A percentile compares a stretch with the other conserved stretches of the same genome.
These are phyloP conservation scores for Hypotaenidia okinawae DNA, from an alignment of 2,797 vertebrate species.

Conservation along the genomic window DNA sequence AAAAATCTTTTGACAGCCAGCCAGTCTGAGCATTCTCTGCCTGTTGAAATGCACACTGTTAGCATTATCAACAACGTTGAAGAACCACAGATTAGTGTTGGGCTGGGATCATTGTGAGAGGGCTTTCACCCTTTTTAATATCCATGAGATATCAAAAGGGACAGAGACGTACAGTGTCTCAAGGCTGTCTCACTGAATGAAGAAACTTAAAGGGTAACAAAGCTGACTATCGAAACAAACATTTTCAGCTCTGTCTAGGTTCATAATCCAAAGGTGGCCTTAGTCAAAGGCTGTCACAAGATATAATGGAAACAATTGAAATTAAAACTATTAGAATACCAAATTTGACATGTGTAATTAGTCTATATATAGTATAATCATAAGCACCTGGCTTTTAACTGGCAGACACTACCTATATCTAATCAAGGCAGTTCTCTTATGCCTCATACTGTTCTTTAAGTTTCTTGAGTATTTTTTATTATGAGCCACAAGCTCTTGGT, in stretches of 20 bases:
- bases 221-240: neutral
- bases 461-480: neutral
- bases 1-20: neutral
- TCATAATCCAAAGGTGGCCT: neutral
- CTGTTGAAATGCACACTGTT: neutral
- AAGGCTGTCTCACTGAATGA: neutral
- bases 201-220: neutral
- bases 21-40: neutral
- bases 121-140: neutral
- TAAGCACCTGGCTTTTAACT: neutral
- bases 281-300: neutral
- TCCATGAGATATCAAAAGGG: too few species aligned
- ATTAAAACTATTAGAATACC: neutral
- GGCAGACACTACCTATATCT: neutral
- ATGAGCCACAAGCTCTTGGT: neutral
- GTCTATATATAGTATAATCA: neutral
- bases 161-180: neutral
- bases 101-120: neutral
- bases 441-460: neutral
- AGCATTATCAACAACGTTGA: neutral
- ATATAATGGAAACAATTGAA: neutral
- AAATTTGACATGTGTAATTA: neutral
- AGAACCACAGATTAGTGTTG: neutral
- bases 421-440: neutral
- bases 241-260: neutral